phyloP scores from a whole-genome alignment of 2,888 invertebrate species.

The Cryptus armator region DNA sequence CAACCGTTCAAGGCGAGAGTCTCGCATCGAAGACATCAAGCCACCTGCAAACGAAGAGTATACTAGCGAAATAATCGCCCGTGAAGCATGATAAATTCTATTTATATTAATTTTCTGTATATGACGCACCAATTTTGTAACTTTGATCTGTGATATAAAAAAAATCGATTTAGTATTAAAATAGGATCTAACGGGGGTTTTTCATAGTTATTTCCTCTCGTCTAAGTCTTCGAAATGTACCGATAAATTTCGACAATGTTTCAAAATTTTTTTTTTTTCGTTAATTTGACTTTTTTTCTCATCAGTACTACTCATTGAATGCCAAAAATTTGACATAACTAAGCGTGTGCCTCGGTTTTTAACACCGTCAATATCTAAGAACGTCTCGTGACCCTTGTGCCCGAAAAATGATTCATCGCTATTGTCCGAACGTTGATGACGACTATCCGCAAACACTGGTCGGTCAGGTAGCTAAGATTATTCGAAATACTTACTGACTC shows the following conservation, averaged over 20 bases:
- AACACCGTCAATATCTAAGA: not conserved
- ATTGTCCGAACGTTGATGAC: constrained; percentile 38
- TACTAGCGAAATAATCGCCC: not conserved
- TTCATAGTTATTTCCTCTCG: not conserved
- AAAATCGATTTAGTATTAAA: not conserved
- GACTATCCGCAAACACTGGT: constrained; percentile 38
- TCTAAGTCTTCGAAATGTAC: not conserved
- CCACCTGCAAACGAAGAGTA: constrained; percentile 44
- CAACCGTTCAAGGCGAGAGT: constrained; percentile 40
- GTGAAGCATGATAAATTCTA: not conserved
- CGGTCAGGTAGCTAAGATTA: constrained; percentile 23
- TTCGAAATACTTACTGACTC: constrained; percentile 12
- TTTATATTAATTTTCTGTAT: not conserved
- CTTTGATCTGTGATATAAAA: constrained; percentile 15
- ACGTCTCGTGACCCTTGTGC: not conserved
- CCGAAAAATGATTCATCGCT: constrained; percentile 47
- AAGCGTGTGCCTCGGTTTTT: too few species aligned
- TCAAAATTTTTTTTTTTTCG: not conserved
- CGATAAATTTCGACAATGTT: not conserved
- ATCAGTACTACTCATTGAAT: not conserved
- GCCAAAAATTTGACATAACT: too few species aligned
- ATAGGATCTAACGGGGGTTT: not conserved
- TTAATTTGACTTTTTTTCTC: not conserved
- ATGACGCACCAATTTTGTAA: constrained; percentile 8
- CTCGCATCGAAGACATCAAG: constrained; percentile 56